Conservation (phyloP, 2,888 invertebrate genomes). For the Pharmacophagus antenor region DNA sequence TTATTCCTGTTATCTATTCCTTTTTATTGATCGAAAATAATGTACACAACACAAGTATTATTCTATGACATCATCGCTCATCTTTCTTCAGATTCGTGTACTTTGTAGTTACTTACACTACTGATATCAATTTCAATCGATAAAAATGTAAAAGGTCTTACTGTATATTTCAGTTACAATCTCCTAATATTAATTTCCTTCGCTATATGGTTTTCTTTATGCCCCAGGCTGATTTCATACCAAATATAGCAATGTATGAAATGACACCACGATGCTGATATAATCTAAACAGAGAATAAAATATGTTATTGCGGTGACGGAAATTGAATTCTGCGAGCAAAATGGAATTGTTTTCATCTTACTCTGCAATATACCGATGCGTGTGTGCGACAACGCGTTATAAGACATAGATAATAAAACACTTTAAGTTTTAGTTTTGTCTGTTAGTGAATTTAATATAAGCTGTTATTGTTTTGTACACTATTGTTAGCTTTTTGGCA, state of each 20-base stretch:
- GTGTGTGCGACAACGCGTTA: neutral
- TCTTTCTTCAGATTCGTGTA: too few relatives aligned
- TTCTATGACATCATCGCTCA: too few relatives aligned
- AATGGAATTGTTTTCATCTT: neutral
- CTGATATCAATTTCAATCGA: too few relatives aligned
- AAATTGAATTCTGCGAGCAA: slow-evolving; percentile 10
- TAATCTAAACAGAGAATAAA: slow-evolving; percentile 14
- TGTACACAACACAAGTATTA: too few relatives aligned
- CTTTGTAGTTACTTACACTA: too few relatives aligned
- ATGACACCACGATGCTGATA: slow-evolving; percentile 8
- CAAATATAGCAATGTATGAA: slow-evolving; percentile 10
- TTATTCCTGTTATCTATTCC: too few relatives aligned
- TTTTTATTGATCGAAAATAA: too few relatives aligned
- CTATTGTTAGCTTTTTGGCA: too few relatives aligned
- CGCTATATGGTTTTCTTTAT: slow-evolving; percentile 1
- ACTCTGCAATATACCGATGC: neutral
- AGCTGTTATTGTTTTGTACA: too few relatives aligned
- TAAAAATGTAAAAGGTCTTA: too few relatives aligned
- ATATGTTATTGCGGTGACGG: slow-evolving; percentile 4
- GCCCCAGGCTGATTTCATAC: neutral
- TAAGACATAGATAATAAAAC: neutral
- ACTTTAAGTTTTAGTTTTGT: neutral
- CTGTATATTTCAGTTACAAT: neutral
- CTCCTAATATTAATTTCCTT: slow-evolving; percentile 5
- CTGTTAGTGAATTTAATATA: too few relatives aligned